These are phyloP conservation scores for Tachyglossus aculeatus DNA, from an alignment of 2,797 vertebrate genomes.

Conservation along the genomic window DNA sequence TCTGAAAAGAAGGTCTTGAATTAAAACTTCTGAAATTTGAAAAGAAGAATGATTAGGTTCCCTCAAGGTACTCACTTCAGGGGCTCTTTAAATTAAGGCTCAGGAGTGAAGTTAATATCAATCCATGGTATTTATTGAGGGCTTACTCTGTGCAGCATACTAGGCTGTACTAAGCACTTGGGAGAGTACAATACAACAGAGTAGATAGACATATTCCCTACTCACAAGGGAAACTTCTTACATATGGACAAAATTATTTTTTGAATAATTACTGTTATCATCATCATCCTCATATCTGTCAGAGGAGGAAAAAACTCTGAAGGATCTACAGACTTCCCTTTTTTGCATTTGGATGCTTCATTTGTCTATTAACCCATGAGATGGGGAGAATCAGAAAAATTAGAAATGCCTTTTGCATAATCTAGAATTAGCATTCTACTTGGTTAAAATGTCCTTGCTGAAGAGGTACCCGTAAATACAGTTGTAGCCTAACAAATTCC, in stretches of 20 bases:
- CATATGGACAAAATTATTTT: neutral
- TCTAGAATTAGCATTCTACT: conserved; percentile 33
- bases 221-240: too few relatives aligned
- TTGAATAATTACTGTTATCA: neutral
- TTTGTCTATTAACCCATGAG: conserved; percentile 26
- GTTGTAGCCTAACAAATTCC: too few relatives aligned
- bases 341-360: conserved; percentile 27
- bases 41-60: neutral
- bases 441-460: too few relatives aligned
- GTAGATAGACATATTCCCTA: too few relatives aligned
- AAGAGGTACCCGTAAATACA: too few relatives aligned
- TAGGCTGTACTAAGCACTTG: too few relatives aligned
- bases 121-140: too few relatives aligned
- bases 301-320: conserved; percentile 1
- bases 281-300: neutral
- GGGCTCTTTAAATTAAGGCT: neutral
- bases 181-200: too few relatives aligned
- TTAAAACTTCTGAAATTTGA: too few relatives aligned
- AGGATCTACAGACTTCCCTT: neutral
- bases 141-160: too few relatives aligned
- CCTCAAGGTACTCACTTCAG: neutral
- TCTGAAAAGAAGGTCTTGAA: too few relatives aligned
- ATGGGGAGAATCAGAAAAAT: neutral
- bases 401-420: neutral
- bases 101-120: neutral